Evolutionary conservation across 2,113 vertebrate genomes (phyloP), one percentile per base, ranked within the genome.

Genomic region (Phylloscopus trochilus): DNA sequence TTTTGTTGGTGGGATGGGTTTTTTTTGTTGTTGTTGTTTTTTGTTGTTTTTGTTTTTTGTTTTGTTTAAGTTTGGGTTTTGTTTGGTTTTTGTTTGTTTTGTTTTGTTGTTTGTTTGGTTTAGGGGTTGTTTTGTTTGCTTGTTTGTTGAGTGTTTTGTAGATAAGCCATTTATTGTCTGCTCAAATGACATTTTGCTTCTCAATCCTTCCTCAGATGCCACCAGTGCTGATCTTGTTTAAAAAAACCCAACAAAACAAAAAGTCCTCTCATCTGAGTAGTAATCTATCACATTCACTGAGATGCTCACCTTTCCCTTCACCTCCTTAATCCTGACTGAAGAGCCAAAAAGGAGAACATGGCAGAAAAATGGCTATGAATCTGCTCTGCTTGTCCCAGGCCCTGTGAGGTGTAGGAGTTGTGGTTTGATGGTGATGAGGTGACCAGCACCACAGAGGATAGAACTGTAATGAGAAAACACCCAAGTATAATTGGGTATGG

Each of bases 401-500:
- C 7, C 47, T 59, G 4, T 60, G 18, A 5, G 2, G 6, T 62
- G 13, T 30, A 27, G 22, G 46, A 82, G 2, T 20, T 41, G 9
- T 66, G n/a, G 21, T 84, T 81, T 69, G 10, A 20, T 91, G n/a
- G 6, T 49, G 39, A 6, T 31, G 20, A 33, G 14, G 28, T 31
- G 20, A 60, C 31, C 16, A 52, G 37, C 30, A 77, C 12, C 19
- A 33, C 53, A 66, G 20, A 47, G 11, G 23, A 52, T 47, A 33
- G 41, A 52, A 6, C 21, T 43, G 13, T 41, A 74, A 74, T 7
- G 33, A 78, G 27, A 37, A 58, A 49, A 74, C 37, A 4, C 19
- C 52, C 39, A 21, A 14, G 14, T 6, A 20, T 13, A 43, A 10
- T 10, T 62, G 28, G 6, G 2, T 5, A n/a, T 2, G 2, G 17